Evolutionary conservation across 2,888 invertebrate genomes (phyloP).

Genomic region (Pristionchus maxplancki): DNA sequence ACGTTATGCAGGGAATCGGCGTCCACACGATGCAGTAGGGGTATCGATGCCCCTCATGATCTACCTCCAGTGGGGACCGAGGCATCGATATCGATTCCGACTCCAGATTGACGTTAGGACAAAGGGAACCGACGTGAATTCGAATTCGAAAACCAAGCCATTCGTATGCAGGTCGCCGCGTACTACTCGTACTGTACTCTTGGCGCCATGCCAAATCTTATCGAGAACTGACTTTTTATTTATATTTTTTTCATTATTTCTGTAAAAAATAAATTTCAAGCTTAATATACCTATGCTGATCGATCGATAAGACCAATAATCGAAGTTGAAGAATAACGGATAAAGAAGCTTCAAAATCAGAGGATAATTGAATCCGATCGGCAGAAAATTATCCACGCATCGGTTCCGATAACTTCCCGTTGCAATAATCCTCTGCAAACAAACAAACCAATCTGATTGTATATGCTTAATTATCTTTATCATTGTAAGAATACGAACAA

Average conservation of each 20-base stretch:
- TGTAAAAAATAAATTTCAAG: neutral
- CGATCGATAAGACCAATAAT: too few species aligned
- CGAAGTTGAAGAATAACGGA: too few species aligned
- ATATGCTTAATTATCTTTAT: too few species aligned
- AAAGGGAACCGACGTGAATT: neutral
- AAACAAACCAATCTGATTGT: too few species aligned
- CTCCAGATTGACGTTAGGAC: constrained; percentile 17
- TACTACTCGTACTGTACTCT: neutral
- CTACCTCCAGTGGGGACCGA: constrained; percentile 54
- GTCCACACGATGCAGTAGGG: constrained; percentile 78
- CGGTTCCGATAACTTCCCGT: too few species aligned
- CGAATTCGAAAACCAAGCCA: constrained; percentile 6
- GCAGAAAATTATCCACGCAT: too few species aligned
- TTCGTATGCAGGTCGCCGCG: neutral
- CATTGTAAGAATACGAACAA: too few species aligned
- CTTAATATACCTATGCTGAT: too few species aligned
- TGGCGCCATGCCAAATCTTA: neutral
- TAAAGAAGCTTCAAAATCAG: too few species aligned
- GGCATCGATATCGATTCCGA: constrained; percentile 33
- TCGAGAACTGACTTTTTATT: neutral
- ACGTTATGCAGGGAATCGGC: constrained; percentile 77
- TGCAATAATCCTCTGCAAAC: too few species aligned
- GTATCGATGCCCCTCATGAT: constrained; percentile 66
- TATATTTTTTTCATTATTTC: neutral
- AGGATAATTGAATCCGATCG: too few species aligned